These are phyloP conservation scores for Clarias batrachus DNA, from an alignment of 2,113 vertebrate species.

Conservation along the genomic window DNA sequence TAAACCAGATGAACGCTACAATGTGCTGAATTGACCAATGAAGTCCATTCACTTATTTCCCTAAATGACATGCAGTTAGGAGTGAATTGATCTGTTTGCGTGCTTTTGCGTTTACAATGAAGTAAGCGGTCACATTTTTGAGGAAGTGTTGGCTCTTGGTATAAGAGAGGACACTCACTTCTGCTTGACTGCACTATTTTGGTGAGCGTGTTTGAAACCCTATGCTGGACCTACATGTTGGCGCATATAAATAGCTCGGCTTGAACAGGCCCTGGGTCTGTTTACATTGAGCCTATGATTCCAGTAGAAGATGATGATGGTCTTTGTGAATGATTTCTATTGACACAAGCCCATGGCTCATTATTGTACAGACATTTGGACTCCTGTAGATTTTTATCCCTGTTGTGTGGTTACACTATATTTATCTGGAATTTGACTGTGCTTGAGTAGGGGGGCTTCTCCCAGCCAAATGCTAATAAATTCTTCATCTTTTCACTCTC, in stretches of 20 bases:
- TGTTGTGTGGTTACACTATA: neutral
- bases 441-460: neutral
- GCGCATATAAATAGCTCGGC: conserved; percentile 70
- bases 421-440: conserved; percentile 4
- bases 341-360: conserved; percentile 1
- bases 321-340: conserved; percentile 49
- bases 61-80: neutral
- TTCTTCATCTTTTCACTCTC: neutral
- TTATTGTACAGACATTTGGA: neutral
- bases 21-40: neutral
- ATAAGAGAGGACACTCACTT: conserved; percentile 52
- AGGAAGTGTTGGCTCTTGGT: conserved; percentile 20
- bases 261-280: conserved; percentile 60
- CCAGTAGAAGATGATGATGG: conserved; percentile 51
- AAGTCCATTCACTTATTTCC: neutral
- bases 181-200: conserved; percentile 65
- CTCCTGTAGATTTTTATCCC: conserved; percentile 1
- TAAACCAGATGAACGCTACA: neutral
- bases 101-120: neutral
- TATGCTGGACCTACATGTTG: conserved; percentile 63
- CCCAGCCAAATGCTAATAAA: neutral
- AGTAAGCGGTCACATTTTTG: neutral
- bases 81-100: neutral
- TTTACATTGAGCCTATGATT: conserved; percentile 62
- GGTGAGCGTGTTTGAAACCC: conserved; percentile 63